Evolutionary conservation across 2,113 vertebrate genomes (phyloP).

Genomic region (Piliocolobus tephrosceles): DNA sequence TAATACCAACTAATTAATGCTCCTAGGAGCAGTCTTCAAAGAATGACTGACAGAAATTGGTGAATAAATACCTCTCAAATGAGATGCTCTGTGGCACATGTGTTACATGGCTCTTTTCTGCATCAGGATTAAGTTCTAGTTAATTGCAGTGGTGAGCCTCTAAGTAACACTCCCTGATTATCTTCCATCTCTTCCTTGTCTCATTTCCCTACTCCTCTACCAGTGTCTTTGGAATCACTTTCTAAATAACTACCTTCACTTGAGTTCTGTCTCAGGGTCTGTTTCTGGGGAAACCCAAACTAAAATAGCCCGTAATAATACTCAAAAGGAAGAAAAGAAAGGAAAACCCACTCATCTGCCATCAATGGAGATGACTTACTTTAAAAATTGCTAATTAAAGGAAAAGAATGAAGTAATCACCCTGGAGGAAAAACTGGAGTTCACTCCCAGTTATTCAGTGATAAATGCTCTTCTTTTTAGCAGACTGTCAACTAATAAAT

Average conservation of each 20-base stretch:
- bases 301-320: background rate
- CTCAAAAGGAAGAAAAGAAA: background rate
- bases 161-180: background rate
- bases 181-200: background rate
- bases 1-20: background rate
- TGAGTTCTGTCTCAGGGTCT: background rate
- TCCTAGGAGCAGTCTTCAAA: background rate
- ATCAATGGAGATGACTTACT: background rate
- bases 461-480: background rate
- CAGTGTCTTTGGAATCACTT: background rate
- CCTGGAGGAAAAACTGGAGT: background rate
- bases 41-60: background rate
- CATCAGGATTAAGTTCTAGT: background rate
- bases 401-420: conserved; percentile 19
- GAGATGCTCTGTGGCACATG: background rate
- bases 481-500: conserved; percentile 9
- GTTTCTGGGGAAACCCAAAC: background rate
- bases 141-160: background rate
- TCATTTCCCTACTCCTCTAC: background rate
- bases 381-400: conserved; percentile 47
- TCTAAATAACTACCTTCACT: background rate
- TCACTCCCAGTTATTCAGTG: conserved; percentile 14
- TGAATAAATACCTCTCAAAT: conserved; percentile 1
- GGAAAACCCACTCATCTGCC: background rate
- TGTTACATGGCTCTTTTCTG: background rate